Conservation (phyloP, 2,797 vertebrate species). For the Lindbergichthys nudifrons region DNA sequence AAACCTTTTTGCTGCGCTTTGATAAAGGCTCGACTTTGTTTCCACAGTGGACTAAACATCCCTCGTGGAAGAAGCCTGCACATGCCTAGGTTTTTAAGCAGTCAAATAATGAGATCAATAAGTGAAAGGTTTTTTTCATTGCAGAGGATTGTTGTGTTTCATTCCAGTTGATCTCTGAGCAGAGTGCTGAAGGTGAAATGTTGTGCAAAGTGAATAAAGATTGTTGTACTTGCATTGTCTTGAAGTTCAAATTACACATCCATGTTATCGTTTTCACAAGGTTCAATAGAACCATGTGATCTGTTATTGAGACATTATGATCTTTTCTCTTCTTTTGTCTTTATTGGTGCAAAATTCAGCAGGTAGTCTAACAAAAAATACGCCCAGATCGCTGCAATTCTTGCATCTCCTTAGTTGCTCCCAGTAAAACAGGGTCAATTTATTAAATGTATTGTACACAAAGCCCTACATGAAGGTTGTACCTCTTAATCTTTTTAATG, state of each 20-base stretch:
- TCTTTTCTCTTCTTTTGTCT: too few relatives aligned
- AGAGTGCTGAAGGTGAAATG: slow-evolving; percentile 2
- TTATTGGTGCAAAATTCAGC: too few relatives aligned
- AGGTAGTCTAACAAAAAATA: too few relatives aligned
- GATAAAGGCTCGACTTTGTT: slow-evolving; percentile 13
- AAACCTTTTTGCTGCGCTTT: slow-evolving; percentile 22
- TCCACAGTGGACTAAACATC: slow-evolving; percentile 23
- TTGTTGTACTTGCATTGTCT: slow-evolving; percentile 21
- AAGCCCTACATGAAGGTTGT: too few relatives aligned
- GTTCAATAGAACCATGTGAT: too few relatives aligned
- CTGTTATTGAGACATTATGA: too few relatives aligned
- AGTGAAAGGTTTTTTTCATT: slow-evolving; percentile 15
- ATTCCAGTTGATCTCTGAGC: slow-evolving; percentile 24
- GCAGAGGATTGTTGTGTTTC: slow-evolving; percentile 33
- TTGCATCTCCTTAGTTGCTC: too few relatives aligned
- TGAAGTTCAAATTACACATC: neutral
- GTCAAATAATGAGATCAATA: slow-evolving; percentile 22
- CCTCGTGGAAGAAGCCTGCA: slow-evolving; percentile 14
- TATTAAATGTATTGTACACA: too few relatives aligned
- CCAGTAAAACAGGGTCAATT: too few relatives aligned
- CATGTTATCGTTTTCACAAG: too few relatives aligned
- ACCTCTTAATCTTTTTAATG: too few relatives aligned
- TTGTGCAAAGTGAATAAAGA: slow-evolving; percentile 63
- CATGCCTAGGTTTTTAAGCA: slow-evolving; percentile 15
- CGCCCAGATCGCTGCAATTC: too few relatives aligned